A percentile compares a stretch with the other conserved stretches of the same genome.
phyloP scores from a whole-genome alignment of 2,113 vertebrate genomes.

The Aspiorhynchus laticeps region DNA sequence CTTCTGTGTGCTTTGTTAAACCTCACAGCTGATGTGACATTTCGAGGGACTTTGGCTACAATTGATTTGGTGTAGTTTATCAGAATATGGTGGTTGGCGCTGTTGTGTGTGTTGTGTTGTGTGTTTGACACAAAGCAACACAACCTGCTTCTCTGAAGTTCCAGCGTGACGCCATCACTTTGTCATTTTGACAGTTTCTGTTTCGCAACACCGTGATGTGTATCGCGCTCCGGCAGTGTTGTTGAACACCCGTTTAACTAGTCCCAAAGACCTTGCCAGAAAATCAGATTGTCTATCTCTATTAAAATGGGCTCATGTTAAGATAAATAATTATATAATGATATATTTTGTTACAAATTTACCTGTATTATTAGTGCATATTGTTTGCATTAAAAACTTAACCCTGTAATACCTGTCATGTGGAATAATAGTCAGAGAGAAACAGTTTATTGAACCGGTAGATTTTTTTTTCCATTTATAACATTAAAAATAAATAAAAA shows the following conservation, averaged over 20 bases:
- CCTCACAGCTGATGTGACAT: conserved; percentile 21
- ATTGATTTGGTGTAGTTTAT: conserved; percentile 14
- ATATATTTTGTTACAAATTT: not conserved
- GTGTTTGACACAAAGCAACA: not conserved
- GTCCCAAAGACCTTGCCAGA: not conserved
- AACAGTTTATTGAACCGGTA: no score
- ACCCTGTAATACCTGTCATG: not conserved
- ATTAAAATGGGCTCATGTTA: not conserved
- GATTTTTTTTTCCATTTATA: no score
- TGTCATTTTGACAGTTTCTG: conserved; percentile 30
- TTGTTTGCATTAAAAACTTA: not conserved
- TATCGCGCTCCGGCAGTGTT: not conserved
- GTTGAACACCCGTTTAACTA: not conserved
- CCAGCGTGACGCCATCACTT: conserved; percentile 22
- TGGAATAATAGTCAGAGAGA: not conserved
- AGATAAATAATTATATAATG: not conserved
- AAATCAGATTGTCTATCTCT: not conserved
- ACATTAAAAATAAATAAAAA: not conserved
- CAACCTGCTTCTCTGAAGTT: conserved; percentile 30
- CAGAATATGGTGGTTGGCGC: not conserved
- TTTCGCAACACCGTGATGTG: conserved; percentile 28
- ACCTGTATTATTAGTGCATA: not conserved
- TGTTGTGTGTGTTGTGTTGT: not conserved
- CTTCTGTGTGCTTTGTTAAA: conserved; percentile 38
- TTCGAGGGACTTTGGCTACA: conserved; percentile 7